Base-by-base conservation (phyloP, 2,888 invertebrate genomes). In the Orchesella flavescens region DNA sequence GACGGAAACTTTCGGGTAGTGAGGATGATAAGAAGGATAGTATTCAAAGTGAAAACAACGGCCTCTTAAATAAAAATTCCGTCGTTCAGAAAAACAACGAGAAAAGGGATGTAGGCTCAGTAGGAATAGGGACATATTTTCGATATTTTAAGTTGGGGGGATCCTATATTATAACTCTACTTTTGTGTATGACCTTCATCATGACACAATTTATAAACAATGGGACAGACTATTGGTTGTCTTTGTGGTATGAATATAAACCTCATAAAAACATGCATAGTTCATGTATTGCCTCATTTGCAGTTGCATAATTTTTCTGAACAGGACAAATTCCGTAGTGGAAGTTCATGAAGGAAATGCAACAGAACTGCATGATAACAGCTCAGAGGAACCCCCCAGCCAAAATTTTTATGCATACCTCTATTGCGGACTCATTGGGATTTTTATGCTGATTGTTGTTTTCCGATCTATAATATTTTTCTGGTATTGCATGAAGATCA, bases 401-500 rank as follows among this genome's bases (percentile, higher is more conserved):
- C 76, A 82, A 57, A 19, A 72, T 7, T 66, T 83, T 55, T 84
- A 85, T 59, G 66, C 57, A 12, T 68, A 76, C 13, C 69, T 85
- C 12, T 85, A 85, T 19, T 79, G 65, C 61, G 83, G 73, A 34
- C 24, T 85, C 0, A 73, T 84, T 17, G 76, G 15, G 10, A 73
- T 24, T 0, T 76, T 84, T 57, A 46, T 84, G 3, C 0, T 72
- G 1, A n/a, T 63, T 7, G 19, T 46, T 15, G 17, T 81, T 13
- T 63, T 81, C 19, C 59, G 79, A 0, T 74, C 85, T 10, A 63
- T 85, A 0, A 19, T 71, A 0, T 84, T 82, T 34, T 84, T 78
- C 46, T 24, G 63, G 9, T 85, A 82, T 34, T 81, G 80, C 53
- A 85, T 85, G 85, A 46, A 21, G 46, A 82, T 84, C 21, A 73